Evolutionary conservation across 2,888 invertebrate species (phyloP).

Genomic region (Blera fallax): DNA sequence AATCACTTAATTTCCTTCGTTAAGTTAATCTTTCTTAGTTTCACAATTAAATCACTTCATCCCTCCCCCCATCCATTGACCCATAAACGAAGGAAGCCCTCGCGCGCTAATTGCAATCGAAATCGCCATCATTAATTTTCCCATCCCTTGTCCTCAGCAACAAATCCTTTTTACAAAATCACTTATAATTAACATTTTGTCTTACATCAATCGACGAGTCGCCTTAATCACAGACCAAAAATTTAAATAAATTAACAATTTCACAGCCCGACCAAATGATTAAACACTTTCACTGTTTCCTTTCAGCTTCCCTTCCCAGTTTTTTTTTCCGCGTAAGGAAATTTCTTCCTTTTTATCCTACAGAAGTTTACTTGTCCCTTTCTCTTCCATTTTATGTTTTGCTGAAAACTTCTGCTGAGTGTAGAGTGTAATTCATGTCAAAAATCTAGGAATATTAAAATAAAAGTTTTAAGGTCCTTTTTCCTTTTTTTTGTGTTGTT

Average conservation of each 20-base stretch:
- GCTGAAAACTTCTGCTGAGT: constrained; percentile 16
- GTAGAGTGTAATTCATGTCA: constrained; percentile 50
- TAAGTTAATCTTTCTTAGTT: not conserved
- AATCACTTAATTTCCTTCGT: constrained; percentile 31
- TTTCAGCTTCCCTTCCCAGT: not conserved
- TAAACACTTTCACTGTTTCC: constrained; percentile 48
- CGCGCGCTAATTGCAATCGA: constrained; percentile 56
- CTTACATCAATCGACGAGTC: constrained; percentile 52
- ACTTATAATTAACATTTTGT: constrained; percentile 60
- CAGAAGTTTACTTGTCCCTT: constrained; percentile 9
- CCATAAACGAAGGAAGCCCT: constrained; percentile 24
- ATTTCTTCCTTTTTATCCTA: constrained; percentile 20
- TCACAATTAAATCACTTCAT: not conserved
- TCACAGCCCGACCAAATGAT: constrained; percentile 46
- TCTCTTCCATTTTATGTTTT: constrained; percentile 1
- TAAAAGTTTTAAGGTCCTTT: constrained; percentile 34
- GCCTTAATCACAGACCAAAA: constrained; percentile 26
- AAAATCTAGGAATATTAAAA: constrained; percentile 51
- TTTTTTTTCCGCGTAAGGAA: not conserved
- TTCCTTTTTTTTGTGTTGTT: not conserved
- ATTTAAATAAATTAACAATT: constrained; percentile 67
- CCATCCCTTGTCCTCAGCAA: not conserved
- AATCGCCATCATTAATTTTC: constrained; percentile 56
- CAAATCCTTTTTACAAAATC: constrained; percentile 40
- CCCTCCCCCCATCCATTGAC: not conserved